Evolutionary conservation across 2,888 invertebrate genomes (phyloP).

Genomic region (Metellina segmentata): DNA sequence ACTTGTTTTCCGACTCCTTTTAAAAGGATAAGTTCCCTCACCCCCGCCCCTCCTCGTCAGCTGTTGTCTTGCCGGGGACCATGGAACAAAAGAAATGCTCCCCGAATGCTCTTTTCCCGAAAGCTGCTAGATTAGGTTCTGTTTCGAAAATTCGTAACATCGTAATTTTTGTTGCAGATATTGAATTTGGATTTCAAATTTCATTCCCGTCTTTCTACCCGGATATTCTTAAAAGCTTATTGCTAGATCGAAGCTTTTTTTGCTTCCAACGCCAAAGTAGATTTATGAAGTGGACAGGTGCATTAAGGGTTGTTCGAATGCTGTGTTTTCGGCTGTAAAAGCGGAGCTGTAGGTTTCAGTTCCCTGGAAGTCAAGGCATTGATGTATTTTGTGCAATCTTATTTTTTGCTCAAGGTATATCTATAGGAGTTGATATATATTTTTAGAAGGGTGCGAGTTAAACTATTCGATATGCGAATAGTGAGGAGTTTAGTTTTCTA

Average conservation of each 20-base stretch:
- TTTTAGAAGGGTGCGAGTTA: too few species aligned
- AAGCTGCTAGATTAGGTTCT: background rate
- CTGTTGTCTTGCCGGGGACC: background rate
- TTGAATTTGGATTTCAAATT: slow-evolving; percentile 1
- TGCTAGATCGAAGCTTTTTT: background rate
- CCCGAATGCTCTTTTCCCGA: background rate
- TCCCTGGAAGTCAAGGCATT: background rate
- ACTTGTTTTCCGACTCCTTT: slow-evolving; percentile 16
- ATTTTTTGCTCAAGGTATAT: background rate
- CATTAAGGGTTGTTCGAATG: background rate
- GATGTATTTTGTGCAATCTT: background rate
- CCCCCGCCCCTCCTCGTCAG: background rate
- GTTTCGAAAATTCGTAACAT: background rate
- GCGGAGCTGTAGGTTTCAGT: background rate
- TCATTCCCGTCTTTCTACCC: background rate
- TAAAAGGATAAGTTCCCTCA: slow-evolving; percentile 16
- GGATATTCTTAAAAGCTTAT: background rate
- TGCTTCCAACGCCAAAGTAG: background rate
- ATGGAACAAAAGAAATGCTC: too few species aligned
- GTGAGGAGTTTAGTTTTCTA: too few species aligned
- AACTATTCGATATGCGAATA: too few species aligned
- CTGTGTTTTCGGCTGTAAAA: background rate
- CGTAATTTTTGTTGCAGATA: background rate
- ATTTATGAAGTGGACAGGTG: background rate
- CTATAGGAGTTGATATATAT: too few species aligned